Evolutionary conservation across 2,113 vertebrate species (phyloP), one percentile per base, ranked within the genome.

Genomic region (Sinocyclocheilus rhinocerous): DNA sequence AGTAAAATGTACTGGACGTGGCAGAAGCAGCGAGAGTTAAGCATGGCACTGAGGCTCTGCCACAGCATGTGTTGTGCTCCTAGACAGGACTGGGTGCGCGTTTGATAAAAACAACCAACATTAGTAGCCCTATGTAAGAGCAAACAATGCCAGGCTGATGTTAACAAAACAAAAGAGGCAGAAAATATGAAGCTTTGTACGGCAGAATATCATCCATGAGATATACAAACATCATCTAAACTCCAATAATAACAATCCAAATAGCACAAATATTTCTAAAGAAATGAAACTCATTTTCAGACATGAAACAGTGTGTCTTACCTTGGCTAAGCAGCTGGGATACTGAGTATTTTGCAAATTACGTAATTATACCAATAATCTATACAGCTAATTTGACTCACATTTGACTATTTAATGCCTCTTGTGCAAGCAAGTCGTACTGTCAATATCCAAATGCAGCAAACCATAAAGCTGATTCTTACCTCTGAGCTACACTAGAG

Each of bases 111-210:
- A 81, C 10, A 8, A 42, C 20, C 39, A 61, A 79, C 63, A 45
- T 76, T 1, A 10, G 26, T 20, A 72, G 87, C 85, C 87, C 86
- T 86, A 92, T 90, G 90, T 94, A 93, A 95, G 95, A 96, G 95
- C 94, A 94, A 95, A 96, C 95, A 95, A 95, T 94, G 92, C 93
- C 93, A 91, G 76, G 93, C 92, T 83, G 92, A 96, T 92, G 93
- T 89, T 89, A 95, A 93, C 93, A 92, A 93, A 94, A 93, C 93
- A 93, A 93, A 42, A 77, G 81, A 91, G 89, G 88, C 76, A 88
- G 91, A 89, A 81, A 8, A 92, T 90, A 83, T 57, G 84, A 94
- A 88, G 91, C 87, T 88, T 87, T 45, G 70, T n/a, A 45, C 0
- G 4, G 69, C 12, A 72, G 69, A 95, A 55, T 33, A 77, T 48